Conservation (phyloP, 2,113 vertebrate genomes). For the Gobio gobio region DNA sequence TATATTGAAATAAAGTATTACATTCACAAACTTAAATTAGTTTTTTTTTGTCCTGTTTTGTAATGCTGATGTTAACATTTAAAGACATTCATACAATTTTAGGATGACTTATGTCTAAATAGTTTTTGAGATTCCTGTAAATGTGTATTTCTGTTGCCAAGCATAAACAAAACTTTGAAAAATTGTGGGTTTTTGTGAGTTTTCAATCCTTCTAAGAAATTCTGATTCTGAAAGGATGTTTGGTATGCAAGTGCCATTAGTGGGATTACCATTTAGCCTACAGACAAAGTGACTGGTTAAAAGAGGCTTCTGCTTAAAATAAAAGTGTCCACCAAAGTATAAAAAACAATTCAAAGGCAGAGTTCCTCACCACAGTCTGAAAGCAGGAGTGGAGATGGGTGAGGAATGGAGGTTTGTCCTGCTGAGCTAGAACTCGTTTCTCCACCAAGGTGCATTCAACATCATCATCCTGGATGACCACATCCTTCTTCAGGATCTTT, state of each 20-base stretch:
- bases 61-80: not conserved
- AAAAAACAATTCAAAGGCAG: constrained; percentile 87
- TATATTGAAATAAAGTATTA: not conserved
- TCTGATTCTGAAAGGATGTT: not conserved
- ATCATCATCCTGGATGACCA: constrained; percentile 31
- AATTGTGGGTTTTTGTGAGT: not conserved
- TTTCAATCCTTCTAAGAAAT: not conserved
- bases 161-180: not conserved
- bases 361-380: constrained; percentile 75
- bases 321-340: constrained; percentile 82
- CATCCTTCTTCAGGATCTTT: constrained; percentile 30
- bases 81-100: too few relatives aligned
- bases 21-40: too few relatives aligned
- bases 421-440: constrained; percentile 10
- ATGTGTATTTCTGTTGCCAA: not conserved
- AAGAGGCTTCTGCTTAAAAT: not conserved
- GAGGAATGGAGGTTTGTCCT: constrained; percentile 27
- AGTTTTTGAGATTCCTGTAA: too few relatives aligned
- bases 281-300: not conserved
- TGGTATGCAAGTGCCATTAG: not conserved
- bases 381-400: constrained; percentile 18
- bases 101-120: too few relatives aligned
- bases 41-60: not conserved
- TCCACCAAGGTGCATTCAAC: constrained; percentile 30
- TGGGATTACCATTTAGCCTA: not conserved